These are phyloP conservation scores for Parazoanthus darwini DNA, from an alignment of 92 coral and sea anemone genomes.

Conservation along the genomic window DNA sequence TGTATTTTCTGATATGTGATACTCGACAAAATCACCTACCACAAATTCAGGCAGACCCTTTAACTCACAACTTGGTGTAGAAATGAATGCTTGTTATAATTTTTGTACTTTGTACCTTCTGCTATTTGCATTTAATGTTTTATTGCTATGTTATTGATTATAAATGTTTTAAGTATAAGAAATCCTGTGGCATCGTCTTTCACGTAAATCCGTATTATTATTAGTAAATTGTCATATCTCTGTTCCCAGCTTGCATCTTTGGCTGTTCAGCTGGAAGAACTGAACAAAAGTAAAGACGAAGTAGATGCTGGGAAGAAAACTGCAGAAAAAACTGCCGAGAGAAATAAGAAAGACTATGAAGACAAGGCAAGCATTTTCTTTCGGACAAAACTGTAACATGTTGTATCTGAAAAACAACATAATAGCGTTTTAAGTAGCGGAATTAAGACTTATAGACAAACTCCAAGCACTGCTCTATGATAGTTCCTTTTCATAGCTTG, in stretches of 20 bases:
- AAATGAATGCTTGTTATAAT: no score
- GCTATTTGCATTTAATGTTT: no score
- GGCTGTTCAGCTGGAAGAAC: conserved; percentile 17
- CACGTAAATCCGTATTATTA: neutral
- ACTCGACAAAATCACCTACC: no score
- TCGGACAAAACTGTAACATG: neutral
- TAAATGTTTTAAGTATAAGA: no score
- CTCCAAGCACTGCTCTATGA: neutral
- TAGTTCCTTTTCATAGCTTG: no score
- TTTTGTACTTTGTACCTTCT: no score
- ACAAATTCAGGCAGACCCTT: no score
- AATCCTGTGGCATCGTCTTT: no score
- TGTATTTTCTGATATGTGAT: no score
- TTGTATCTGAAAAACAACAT: neutral
- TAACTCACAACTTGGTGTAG: no score
- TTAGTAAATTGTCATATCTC: neutral
- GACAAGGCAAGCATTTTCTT: neutral
- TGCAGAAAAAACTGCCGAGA: conserved; percentile 27
- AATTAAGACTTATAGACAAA: neutral
- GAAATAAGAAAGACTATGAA: conserved; percentile 34
- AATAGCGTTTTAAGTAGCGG: neutral
- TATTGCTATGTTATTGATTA: no score
- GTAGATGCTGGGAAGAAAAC: conserved; percentile 8
- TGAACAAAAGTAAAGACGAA: conserved; percentile 31
- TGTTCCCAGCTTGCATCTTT: conserved; percentile 21